Evolutionary conservation across 2,888 invertebrate species (phyloP), one percentile per base, ranked within the genome.

Genomic region (Megaustenia siamemsis): DNA sequence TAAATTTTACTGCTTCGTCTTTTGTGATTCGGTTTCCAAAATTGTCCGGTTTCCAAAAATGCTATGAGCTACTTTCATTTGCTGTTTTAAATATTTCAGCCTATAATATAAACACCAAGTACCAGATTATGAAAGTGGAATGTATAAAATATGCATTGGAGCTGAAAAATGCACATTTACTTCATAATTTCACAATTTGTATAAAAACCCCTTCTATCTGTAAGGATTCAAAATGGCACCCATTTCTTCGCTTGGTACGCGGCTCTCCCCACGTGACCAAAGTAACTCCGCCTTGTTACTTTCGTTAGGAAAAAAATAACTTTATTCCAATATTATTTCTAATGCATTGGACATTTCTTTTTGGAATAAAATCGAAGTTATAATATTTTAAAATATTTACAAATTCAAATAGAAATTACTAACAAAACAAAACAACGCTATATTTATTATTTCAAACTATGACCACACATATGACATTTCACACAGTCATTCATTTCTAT

Each of bases 221-320:
- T 66, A 35, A 35, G 32, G 32, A 79, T 85, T 75, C 80, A 87
- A 86, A 0, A 87, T 87, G 87, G 87, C 84, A 84, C 24, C 79
- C n/a, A 21, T 21, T 3, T 0, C 12, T 73, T 49, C 43, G 15
- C 28, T 18, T 3, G 32, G n/a, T 38, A 69, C 69, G 69, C 69
- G 3, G 35, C 32, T n/a, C 10, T 6, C 71, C 4, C n/a, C 73
- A 73, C 73, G 73, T 73, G 73, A 73, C 73, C 73, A n/a, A 8
- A 71, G 43, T 43, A 38, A 24, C 38, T 38, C 24, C 3, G 40
- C 40, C n/a, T 40, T 43, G n/a, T 3, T 6, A 28, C 12, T 53
- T n/a, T n/a, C n/a, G n/a, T n/a, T n/a, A n/a, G n/a, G n/a, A n/a
- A n/a, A n/a, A n/a, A n/a, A n/a, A n/a, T n/a, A n/a, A n/a, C n/a